Evolutionary conservation across 1,140 invertebrate genomes (phyloP).

Genomic region (Drosophila athabasca): DNA sequence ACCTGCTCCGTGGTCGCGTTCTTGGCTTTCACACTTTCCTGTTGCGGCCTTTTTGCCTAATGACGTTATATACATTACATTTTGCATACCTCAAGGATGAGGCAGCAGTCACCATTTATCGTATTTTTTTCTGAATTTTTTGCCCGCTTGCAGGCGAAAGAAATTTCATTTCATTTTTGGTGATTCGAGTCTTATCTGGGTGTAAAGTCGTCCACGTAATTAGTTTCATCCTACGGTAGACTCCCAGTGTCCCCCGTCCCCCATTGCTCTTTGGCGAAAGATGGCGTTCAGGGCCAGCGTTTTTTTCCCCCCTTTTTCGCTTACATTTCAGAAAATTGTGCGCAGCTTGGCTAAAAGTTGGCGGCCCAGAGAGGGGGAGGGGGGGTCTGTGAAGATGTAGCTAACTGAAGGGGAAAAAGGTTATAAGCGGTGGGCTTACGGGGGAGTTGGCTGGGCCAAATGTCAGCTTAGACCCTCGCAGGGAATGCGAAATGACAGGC

Average conservation of each 20-base stretch:
- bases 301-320: constrained; percentile 45
- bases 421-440: background rate
- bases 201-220: constrained; percentile 74
- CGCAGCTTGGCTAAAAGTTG: constrained; percentile 52
- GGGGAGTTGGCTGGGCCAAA: constrained; percentile 49
- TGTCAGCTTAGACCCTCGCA: constrained; percentile 63
- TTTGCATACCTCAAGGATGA: constrained; percentile 10
- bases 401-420: background rate
- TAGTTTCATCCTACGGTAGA: constrained; percentile 60
- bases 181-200: constrained; percentile 77
- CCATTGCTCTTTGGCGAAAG: background rate
- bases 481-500: constrained; percentile 70
- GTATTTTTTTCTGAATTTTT: background rate
- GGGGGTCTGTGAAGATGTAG: too few relatives aligned
- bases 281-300: constrained; percentile 49
- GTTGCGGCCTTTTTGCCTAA: constrained; percentile 46
- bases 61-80: constrained; percentile 62
- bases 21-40: constrained; percentile 62
- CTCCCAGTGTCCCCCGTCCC: too few relatives aligned
- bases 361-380: background rate
- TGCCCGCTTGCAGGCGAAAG: background rate
- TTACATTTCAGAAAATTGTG: constrained; percentile 74
- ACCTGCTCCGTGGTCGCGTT: constrained; percentile 62
- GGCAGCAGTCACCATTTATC: background rate
- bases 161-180: constrained; percentile 64